A percentile compares a stretch with the other conserved stretches of the same genome.
These are phyloP conservation scores for Trypoxylon attenuatum DNA, from an alignment of 2,888 invertebrate species.

Conservation along the genomic window DNA sequence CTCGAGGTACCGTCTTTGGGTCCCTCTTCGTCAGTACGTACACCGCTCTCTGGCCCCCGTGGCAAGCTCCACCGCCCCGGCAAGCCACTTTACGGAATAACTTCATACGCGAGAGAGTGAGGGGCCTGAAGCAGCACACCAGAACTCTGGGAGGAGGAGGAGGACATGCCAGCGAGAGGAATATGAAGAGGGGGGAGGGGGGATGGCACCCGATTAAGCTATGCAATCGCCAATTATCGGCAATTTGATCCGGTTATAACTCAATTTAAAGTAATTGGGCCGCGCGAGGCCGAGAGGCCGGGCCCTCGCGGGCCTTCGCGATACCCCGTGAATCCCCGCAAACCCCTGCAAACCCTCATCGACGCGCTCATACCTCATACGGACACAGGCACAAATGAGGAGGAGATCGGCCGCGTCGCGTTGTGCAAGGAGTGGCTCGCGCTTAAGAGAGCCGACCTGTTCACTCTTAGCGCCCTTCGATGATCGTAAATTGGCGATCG, in stretches of 20 bases:
- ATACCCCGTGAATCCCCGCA: neutral
- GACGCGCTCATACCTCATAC: neutral
- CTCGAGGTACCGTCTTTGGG: neutral
- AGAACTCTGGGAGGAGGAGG: neutral
- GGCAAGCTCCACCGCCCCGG: constrained; percentile 4
- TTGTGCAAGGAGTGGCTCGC: constrained; percentile 9
- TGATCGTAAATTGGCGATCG: constrained; percentile 61
- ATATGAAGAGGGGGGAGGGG: constrained; percentile 18
- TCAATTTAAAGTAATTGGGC: constrained; percentile 70
- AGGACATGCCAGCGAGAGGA: constrained; percentile 9
- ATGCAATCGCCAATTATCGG: constrained; percentile 69
- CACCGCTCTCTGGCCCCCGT: neutral
- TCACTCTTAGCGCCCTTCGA: constrained; percentile 56
- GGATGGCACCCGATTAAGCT: constrained; percentile 61
- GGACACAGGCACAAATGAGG: constrained; percentile 4
- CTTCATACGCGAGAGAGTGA: constrained; percentile 45
- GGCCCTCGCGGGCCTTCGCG: constrained; percentile 20
- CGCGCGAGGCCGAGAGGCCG: constrained; percentile 45
- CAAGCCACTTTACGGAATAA: constrained; percentile 49
- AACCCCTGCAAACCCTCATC: constrained; percentile 1
- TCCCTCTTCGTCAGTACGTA: neutral
- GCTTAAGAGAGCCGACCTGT: constrained; percentile 27
- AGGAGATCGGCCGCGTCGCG: constrained; percentile 15
- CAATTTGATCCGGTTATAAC: constrained; percentile 71
- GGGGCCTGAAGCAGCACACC: constrained; percentile 12